Evolutionary conservation across 2,888 invertebrate genomes (phyloP).

Genomic region (Baccha elongata): DNA sequence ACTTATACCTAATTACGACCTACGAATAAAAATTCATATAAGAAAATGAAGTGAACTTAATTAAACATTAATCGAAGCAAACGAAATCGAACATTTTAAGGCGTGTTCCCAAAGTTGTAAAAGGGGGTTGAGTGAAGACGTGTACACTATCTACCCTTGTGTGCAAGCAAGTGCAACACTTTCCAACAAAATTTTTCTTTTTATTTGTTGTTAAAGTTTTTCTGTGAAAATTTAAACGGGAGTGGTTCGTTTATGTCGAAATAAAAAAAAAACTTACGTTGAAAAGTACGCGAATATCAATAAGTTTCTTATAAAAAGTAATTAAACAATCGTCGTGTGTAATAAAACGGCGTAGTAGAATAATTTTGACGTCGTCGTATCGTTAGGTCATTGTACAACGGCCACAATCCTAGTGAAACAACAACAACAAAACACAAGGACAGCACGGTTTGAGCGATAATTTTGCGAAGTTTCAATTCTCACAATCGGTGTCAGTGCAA

Average conservation of each 20-base stretch:
- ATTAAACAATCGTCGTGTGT: neutral
- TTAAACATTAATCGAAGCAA: constrained; percentile 1
- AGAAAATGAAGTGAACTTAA: too few relatives aligned
- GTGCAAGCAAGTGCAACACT: constrained; percentile 68
- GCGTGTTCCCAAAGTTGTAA: constrained; percentile 56
- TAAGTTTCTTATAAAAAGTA: constrained; percentile 26
- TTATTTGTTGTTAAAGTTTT: constrained; percentile 36
- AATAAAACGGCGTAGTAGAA: constrained; percentile 61
- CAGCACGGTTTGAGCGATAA: constrained; percentile 25
- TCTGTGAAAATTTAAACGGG: constrained; percentile 39
- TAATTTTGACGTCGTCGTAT: constrained; percentile 53
- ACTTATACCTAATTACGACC: constrained; percentile 9
- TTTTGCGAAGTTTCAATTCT: constrained; percentile 52
- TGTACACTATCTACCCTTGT: constrained; percentile 37
- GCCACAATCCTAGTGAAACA: constrained; percentile 12
- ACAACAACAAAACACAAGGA: constrained; percentile 32
- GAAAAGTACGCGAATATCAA: constrained; percentile 42
- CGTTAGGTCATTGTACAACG: constrained; percentile 65
- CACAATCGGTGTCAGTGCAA: constrained; percentile 54
- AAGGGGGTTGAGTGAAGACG: constrained; percentile 38
- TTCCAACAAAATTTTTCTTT: constrained; percentile 50
- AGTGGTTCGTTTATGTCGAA: constrained; percentile 43
- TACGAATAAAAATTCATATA: too few relatives aligned
- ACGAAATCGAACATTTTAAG: constrained; percentile 64
- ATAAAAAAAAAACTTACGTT: neutral